Evolutionary conservation across 2,113 vertebrate genomes (phyloP).

Genomic region (Gallinago jamesoni): DNA sequence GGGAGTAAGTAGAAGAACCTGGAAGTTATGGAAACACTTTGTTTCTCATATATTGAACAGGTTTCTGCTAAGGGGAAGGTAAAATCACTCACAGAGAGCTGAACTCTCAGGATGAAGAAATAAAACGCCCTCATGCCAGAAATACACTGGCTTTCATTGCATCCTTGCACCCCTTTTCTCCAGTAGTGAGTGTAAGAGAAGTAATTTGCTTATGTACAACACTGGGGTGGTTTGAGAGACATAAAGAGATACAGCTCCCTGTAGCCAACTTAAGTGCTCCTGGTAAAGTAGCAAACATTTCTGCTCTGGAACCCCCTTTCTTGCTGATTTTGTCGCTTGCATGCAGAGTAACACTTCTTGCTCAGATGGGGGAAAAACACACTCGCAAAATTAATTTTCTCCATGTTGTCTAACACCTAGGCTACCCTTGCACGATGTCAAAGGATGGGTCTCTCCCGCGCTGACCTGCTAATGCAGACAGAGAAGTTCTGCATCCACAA

Average conservation of each 20-base stretch:
- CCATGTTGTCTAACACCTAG: neutral
- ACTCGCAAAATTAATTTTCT: neutral
- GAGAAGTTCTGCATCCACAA: fast-evolving
- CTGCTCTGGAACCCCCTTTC: neutral
- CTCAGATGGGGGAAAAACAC: neutral
- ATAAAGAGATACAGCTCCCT: neutral
- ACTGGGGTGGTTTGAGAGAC: neutral
- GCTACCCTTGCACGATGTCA: neutral
- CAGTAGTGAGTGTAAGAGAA: neutral
- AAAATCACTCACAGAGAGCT: neutral
- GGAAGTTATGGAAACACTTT: neutral
- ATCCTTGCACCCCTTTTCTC: neutral
- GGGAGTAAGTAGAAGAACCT: neutral
- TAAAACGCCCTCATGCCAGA: neutral
- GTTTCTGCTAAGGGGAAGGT: neutral
- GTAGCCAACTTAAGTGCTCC: neutral
- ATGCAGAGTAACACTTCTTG: neutral
- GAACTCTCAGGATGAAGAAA: neutral
- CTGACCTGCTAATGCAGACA: neutral
- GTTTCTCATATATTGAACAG: neutral
- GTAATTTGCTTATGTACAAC: neutral
- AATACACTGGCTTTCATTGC: neutral
- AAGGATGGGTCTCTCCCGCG: neutral
- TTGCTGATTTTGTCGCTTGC: neutral
- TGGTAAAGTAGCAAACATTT: neutral